Evolutionary conservation across 2,888 invertebrate genomes (phyloP).

Genomic region (Masnerella sp.): DNA sequence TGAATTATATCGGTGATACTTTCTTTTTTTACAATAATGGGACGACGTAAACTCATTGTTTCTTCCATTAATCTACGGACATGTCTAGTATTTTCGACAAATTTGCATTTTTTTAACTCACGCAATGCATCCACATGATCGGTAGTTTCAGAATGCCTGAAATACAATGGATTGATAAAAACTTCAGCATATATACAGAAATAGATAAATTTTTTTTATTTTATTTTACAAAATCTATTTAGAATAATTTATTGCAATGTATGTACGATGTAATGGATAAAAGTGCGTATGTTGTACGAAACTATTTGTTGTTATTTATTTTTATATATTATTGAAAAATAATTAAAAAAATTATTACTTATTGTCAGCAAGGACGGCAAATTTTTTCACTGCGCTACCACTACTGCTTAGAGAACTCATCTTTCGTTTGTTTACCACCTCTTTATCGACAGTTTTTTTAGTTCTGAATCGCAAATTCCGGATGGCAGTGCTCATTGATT

Average conservation of each 20-base stretch:
- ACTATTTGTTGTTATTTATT: neutral
- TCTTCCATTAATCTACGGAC: slow-evolving; percentile 1
- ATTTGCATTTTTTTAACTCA: neutral
- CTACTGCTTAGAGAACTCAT: neutral
- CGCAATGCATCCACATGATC: neutral
- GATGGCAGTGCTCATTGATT: neutral
- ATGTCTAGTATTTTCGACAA: neutral
- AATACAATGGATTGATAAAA: neutral
- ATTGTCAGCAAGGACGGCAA: neutral
- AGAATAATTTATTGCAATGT: neutral
- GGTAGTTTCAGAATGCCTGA: neutral
- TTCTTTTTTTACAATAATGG: neutral
- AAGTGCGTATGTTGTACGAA: too few species aligned
- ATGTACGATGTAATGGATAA: too few species aligned
- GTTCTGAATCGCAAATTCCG: slow-evolving; percentile 4
- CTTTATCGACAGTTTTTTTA: neutral
- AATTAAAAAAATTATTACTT: neutral
- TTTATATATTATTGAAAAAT: neutral
- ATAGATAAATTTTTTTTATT: neutral
- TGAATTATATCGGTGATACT: neutral
- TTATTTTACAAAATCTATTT: neutral
- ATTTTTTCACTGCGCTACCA: neutral
- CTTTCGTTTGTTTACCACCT: neutral
- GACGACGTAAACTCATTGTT: neutral
- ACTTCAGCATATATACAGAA: neutral